A percentile compares a stretch with the other conserved stretches of the same genome.
Evolutionary conservation across 2,797 vertebrate genomes (phyloP).

Genomic region (Sebastes wilsoni): DNA sequence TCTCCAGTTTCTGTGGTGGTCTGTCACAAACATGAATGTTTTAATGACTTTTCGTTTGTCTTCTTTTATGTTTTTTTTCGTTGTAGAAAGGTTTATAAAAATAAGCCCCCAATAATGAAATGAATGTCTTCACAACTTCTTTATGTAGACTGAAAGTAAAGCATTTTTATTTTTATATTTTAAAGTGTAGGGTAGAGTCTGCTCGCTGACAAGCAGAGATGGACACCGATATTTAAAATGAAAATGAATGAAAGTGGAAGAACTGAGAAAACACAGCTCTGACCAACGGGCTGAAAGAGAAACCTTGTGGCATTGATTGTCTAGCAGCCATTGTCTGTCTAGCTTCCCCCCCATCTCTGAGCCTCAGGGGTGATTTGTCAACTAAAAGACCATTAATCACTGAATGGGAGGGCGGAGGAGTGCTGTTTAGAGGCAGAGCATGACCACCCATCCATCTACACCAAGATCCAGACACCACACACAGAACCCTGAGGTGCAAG

Average conservation of each 20-base stretch:
- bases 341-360: constrained; percentile 27
- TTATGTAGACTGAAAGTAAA: too few species aligned
- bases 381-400: constrained; percentile 79
- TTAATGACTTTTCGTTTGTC: not conserved
- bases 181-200: too few species aligned
- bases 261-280: not conserved
- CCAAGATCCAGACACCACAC: constrained; percentile 16
- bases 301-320: constrained; percentile 48
- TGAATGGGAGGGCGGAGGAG: constrained; percentile 36
- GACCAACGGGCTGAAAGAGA: constrained; percentile 8
- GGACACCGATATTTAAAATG: not conserved
- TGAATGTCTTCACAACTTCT: too few species aligned
- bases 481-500: constrained; percentile 14
- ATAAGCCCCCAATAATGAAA: too few species aligned
- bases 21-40: not conserved
- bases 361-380: constrained; percentile 74
- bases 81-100: too few species aligned
- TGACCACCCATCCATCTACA: constrained; percentile 55
- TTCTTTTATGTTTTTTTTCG: too few species aligned
- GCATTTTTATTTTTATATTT: too few species aligned
- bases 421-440: constrained; percentile 42
- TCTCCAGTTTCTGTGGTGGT: not conserved
- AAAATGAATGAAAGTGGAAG: constrained; percentile 11
- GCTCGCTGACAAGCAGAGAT: not conserved
- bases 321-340: constrained; percentile 31